Conservation (phyloP, 1,140 invertebrate species). For the Drosophila fuyamai region DNA sequence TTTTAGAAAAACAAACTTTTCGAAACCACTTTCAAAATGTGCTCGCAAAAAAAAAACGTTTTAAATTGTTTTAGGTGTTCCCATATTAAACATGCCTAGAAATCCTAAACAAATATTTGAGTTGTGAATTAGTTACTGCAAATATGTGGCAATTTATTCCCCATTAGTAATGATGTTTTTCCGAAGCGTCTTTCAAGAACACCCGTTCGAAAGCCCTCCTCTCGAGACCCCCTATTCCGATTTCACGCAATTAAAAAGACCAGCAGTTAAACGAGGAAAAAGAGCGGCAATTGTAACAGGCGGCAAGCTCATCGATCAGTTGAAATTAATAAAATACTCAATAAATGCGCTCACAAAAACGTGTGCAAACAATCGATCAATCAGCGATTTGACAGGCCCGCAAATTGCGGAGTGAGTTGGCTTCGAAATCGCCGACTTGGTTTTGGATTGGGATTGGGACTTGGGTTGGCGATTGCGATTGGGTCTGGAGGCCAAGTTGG, state of each 20-base stretch:
- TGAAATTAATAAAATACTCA: slow-evolving; percentile 83
- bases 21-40: too few species aligned
- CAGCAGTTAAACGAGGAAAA: slow-evolving; percentile 16
- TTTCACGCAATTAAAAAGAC: slow-evolving; percentile 35
- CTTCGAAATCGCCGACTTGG: slow-evolving; percentile 7
- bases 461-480: not conserved
- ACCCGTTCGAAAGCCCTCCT: not conserved
- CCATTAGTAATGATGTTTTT: too few species aligned
- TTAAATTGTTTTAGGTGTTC: too few species aligned
- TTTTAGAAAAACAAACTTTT: too few species aligned
- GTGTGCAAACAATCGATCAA: slow-evolving; percentile 84
- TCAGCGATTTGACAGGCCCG: slow-evolving; percentile 74
- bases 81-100: too few species aligned
- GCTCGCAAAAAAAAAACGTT: too few species aligned
- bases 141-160: too few species aligned
- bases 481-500: slow-evolving; percentile 31
- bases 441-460: not conserved
- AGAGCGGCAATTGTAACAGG: slow-evolving; percentile 26
- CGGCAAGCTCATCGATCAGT: slow-evolving; percentile 72
- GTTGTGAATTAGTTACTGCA: too few species aligned
- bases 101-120: too few species aligned
- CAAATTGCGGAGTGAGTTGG: slow-evolving; percentile 42
- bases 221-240: not conserved
- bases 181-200: too few species aligned
- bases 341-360: slow-evolving; percentile 82